Base-by-base conservation (phyloP, 1,140 invertebrate genomes). In the Aphaenogaster floridana region DNA sequence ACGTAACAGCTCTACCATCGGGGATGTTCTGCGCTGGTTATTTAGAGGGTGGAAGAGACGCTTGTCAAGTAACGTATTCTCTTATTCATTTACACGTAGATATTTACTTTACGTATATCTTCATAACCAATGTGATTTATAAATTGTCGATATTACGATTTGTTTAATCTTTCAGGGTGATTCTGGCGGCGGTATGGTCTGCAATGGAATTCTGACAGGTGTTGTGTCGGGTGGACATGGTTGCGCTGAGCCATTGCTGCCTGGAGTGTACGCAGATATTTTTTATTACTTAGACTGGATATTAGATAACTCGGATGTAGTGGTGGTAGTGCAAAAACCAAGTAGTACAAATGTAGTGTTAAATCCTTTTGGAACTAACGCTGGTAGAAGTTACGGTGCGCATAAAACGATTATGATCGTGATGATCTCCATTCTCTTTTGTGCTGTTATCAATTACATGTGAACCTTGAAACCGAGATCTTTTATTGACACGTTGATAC, bases 1-100 rank as follows among this genome's bases (percentile, higher is more conserved):
- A 85, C 45, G 81, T 93, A 17, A 93, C 91, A 1, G 64, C 90
- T 3, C 95, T 98, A 52, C 96, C 96, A 1, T 92, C 96, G 8
- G 96, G 96, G 15, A 97, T 97, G 97, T 93, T 98, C 28, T 98
- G 98, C 92, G 97, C 97, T 68, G 97, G 97, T 13, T 96, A 96
- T 77, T 90, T 94, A 0, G 95, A 96, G 74, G 97, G 97, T 3
- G 96, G 96, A 21, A 97, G 96, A 91, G 97, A 98, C 91, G 96
- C 97, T 3, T 98, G 97, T 86, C 96, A 97, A 93, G 97, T 97
- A 94, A 94, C 1, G 7, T 8, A 2, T 21, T 45, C 3, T 34
- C 7, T 34, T 48, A n/a, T 17, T 48, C 42, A 78, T 78, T 42
- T 68, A 61, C 52, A 61, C 52, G 28, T 57, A 6, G 17, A 66